These are phyloP conservation scores for Dipus sagitta DNA, from an alignment of 2,797 vertebrate genomes.

Conservation along the genomic window DNA sequence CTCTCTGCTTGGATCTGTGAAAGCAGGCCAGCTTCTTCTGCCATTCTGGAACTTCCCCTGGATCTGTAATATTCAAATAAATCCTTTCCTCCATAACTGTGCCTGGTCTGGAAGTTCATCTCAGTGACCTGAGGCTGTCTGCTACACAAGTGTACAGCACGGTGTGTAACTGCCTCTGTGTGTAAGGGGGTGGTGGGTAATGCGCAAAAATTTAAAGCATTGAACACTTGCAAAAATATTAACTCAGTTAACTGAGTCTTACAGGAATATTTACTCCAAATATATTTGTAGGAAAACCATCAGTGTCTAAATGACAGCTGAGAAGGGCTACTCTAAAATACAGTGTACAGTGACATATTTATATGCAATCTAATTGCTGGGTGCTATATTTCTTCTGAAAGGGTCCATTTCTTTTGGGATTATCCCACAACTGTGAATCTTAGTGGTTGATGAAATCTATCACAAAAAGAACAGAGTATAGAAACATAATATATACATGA, in stretches of 20 bases:
- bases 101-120: too few species aligned
- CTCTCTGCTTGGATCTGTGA: too few species aligned
- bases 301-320: constrained; percentile 17
- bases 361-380: background rate
- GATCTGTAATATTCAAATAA: too few species aligned
- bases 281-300: background rate
- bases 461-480: background rate
- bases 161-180: background rate
- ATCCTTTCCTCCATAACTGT: too few species aligned
- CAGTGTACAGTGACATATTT: background rate
- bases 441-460: background rate
- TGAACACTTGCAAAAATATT: constrained; percentile 20
- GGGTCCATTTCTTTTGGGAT: background rate
- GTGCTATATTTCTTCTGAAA: background rate
- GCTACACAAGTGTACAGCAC: background rate
- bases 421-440: background rate
- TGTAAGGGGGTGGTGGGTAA: background rate
- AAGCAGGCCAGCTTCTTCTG: too few species aligned
- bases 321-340: constrained; percentile 7
- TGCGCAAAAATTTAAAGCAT: background rate
- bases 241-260: background rate
- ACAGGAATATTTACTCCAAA: background rate
- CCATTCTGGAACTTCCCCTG: too few species aligned
- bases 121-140: too few species aligned
- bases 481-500: background rate